A percentile compares a stretch with the other conserved stretches of the same genome.
Evolutionary conservation across 2,888 invertebrate genomes (phyloP).

Genomic region (Euspilapteryx auroguttella): DNA sequence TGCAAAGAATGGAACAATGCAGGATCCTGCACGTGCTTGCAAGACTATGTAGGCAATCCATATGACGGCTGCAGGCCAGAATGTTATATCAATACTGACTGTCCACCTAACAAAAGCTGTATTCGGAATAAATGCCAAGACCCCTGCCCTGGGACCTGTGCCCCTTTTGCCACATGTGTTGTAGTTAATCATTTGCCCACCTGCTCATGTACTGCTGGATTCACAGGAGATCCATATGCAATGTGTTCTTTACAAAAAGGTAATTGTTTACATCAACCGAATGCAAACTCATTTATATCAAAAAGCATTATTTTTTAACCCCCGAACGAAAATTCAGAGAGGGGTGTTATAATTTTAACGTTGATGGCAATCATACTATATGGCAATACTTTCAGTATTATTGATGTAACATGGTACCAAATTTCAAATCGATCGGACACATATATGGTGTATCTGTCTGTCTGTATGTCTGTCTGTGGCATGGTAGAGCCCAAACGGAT

Average conservation of each 20-base stretch:
- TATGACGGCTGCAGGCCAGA: constrained; percentile 78
- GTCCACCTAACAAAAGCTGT: constrained; percentile 70
- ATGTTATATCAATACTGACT: constrained; percentile 73
- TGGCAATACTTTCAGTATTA: no score
- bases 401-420: no score
- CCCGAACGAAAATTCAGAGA: no score
- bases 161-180: constrained; percentile 69
- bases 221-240: constrained; percentile 74
- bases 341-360: no score
- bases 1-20: constrained; percentile 62
- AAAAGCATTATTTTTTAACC: no score
- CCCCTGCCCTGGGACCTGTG: constrained; percentile 79
- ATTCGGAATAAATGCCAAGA: constrained; percentile 74
- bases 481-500: no score
- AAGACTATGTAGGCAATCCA: constrained; percentile 76
- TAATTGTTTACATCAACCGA: constrained; percentile 9
- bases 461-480: no score
- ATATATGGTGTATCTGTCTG: no score
- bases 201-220: constrained; percentile 68
- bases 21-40: constrained; percentile 70
- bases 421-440: no score
- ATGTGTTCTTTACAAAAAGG: constrained; percentile 52
- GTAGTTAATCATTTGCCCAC: constrained; percentile 72
- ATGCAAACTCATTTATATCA: no score
- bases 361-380: no score